Percentiles rank a stretch among this genome's conserved stretches.
These are phyloP conservation scores for Peromyscus nudipes DNA, from an alignment of 2,797 vertebrate species.

Conservation along the genomic window DNA sequence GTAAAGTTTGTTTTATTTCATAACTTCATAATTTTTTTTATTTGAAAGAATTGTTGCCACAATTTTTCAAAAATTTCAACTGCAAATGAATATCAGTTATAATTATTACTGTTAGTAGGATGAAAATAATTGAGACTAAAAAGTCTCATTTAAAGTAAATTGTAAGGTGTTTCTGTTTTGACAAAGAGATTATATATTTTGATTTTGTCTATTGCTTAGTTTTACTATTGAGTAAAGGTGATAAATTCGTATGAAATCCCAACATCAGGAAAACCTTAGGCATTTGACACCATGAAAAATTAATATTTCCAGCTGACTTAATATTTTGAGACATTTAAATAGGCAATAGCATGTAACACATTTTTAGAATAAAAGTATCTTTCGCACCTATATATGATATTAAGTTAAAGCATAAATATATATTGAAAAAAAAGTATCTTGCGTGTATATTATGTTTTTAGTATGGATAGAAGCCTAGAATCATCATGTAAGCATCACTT, in stretches of 20 bases:
- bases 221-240: background rate
- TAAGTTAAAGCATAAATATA: too few species aligned
- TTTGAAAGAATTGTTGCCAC: slow-evolving; percentile 57
- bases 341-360: background rate
- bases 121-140: slow-evolving; percentile 21
- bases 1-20: slow-evolving; percentile 78
- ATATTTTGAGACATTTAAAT: slow-evolving; percentile 24
- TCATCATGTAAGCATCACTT: background rate
- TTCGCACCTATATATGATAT: background rate
- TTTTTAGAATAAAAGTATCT: slow-evolving; percentile 66
- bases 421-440: slow-evolving; percentile 36
- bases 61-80: slow-evolving; percentile 56
- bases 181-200: slow-evolving; percentile 42
- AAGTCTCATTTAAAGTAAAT: slow-evolving; percentile 48
- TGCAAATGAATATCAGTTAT: background rate
- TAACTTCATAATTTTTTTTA: slow-evolving; percentile 57
- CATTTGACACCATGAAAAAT: slow-evolving; percentile 27
- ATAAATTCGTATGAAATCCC: slow-evolving; percentile 45
- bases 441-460: background rate
- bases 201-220: slow-evolving; percentile 33
- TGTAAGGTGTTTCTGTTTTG: slow-evolving; percentile 57
- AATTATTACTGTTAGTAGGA: slow-evolving; percentile 30
- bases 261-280: slow-evolving; percentile 46
- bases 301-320: slow-evolving; percentile 55
- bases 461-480: background rate